A percentile compares a stretch with the other conserved stretches of the same genome.
Conservation (phyloP, 1,140 invertebrate genomes). For the Rhagoletis pomonella region DNA sequence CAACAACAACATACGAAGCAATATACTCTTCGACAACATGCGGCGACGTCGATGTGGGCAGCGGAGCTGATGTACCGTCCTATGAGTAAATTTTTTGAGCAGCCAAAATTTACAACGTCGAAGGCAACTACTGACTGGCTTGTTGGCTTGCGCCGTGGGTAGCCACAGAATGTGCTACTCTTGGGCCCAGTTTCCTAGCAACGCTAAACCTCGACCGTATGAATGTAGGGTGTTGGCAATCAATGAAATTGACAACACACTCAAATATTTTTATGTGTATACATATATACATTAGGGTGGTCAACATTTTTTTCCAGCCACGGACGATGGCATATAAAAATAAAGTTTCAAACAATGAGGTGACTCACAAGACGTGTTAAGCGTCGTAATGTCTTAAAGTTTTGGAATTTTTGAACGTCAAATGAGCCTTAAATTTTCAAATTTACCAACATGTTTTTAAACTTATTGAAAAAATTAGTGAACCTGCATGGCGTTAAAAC, state of each 20-base stretch:
- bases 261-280: background rate
- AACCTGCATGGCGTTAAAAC: no score
- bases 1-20: background rate
- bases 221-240: background rate
- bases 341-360: no score
- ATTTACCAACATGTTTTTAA: no score
- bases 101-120: background rate
- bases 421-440: no score
- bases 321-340: no score
- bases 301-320: no score
- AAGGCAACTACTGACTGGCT: background rate
- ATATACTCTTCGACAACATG: background rate
- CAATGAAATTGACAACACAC: background rate
- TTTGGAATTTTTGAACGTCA: no score
- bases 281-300: background rate
- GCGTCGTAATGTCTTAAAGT: no score
- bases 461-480: no score
- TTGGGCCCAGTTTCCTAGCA: background rate
- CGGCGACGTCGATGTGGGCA: slow-evolving; percentile 44
- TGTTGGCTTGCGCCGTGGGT: slow-evolving; percentile 7
- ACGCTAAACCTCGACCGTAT: background rate
- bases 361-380: no score
- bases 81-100: background rate
- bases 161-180: slow-evolving; percentile 8
- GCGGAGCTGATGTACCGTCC: background rate